Conservation (phyloP, 2,113 vertebrate species). For the Seriola rivoliana region DNA sequence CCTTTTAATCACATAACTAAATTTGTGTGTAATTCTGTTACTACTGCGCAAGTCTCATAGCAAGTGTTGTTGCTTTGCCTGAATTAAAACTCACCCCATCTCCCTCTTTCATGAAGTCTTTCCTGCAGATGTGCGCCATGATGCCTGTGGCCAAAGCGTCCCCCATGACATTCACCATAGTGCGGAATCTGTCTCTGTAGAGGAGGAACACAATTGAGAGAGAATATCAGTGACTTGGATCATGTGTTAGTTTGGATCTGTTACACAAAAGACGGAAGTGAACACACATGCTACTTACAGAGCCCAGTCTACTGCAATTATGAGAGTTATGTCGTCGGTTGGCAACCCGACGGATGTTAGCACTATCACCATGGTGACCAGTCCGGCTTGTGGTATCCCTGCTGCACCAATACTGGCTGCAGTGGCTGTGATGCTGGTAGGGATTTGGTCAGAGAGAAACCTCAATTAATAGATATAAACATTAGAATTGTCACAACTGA, state of each 20-base stretch:
- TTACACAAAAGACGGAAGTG: neutral
- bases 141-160: constrained; percentile 95
- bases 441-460: constrained; percentile 5
- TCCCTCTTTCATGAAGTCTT: constrained; percentile 93
- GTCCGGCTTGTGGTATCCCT: constrained; percentile 95
- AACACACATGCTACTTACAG: constrained; percentile 87
- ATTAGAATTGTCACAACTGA: neutral
- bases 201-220: neutral
- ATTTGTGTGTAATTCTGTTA: neutral
- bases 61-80: neutral
- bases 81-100: constrained; percentile 85
- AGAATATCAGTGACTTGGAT: neutral
- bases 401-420: constrained; percentile 98
- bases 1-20: neutral
- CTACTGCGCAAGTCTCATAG: neutral
- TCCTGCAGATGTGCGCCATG: constrained; percentile 97
- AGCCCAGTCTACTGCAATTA: constrained; percentile 97
- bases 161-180: constrained; percentile 98
- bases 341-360: constrained; percentile 97
- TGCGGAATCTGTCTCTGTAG: constrained; percentile 94
- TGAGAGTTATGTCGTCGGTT: constrained; percentile 96
- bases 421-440: constrained; percentile 93
- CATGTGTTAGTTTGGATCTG: too few relatives aligned
- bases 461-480: neutral
- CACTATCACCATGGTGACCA: constrained; percentile 99